phyloP scores from a whole-genome alignment of 2,797 vertebrate species.

The Malacoraja senta region DNA sequence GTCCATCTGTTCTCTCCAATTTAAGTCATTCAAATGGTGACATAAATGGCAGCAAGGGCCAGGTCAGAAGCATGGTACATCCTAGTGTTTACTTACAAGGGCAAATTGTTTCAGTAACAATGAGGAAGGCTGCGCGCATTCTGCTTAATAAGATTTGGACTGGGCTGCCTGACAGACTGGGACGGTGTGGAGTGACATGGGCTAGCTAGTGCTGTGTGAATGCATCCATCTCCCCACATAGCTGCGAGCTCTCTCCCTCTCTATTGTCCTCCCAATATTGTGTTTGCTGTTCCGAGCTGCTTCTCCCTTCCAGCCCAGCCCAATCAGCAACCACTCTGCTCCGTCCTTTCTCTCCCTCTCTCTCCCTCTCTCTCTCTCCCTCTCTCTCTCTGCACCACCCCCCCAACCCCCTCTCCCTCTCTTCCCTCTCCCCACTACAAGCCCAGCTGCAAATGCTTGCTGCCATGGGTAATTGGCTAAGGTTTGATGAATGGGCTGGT shows the following conservation, averaged over 20 bases:
- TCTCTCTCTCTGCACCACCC: not conserved
- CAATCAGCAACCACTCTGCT: not conserved
- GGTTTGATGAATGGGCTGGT: conserved; percentile 75
- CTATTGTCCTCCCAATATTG: not conserved
- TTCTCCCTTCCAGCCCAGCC: not conserved
- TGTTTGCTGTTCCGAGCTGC: not conserved
- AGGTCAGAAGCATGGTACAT: not conserved
- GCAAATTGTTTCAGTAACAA: conserved; percentile 34
- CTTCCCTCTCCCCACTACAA: not conserved
- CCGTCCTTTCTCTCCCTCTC: no score
- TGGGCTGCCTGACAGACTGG: not conserved
- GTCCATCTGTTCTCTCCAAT: conserved; percentile 31
- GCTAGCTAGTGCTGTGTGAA: not conserved
- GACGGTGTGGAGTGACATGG: conserved; percentile 12
- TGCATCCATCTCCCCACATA: not conserved
- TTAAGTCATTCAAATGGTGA: conserved; percentile 28
- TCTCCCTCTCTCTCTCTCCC: not conserved
- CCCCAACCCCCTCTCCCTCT: no score
- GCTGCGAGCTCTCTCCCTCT: not conserved
- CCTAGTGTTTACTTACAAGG: conserved; percentile 23
- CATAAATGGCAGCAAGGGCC: not conserved
- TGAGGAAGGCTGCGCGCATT: not conserved
- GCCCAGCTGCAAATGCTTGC: conserved; percentile 18
- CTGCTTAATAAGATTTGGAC: conserved; percentile 33
- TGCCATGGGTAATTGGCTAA: conserved; percentile 67